These are phyloP conservation scores for Nyctibius grandis DNA, from an alignment of 2,797 vertebrate genomes.

Conservation along the genomic window DNA sequence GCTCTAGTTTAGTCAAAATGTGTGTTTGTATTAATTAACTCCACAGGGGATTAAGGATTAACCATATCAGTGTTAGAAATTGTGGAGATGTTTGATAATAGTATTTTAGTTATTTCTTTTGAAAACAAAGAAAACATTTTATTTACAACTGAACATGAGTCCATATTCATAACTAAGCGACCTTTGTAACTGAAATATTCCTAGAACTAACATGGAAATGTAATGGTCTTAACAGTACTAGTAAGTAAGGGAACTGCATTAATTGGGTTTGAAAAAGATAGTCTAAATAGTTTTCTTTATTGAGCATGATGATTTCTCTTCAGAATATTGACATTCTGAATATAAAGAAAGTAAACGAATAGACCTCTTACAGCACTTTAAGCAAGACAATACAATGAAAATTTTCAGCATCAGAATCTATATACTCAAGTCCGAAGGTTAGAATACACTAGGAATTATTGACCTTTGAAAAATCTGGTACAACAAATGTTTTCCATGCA, in stretches of 20 bases:
- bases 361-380: neutral
- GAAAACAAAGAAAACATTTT: neutral
- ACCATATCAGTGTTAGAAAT: neutral
- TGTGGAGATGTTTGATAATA: neutral
- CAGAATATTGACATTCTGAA: neutral
- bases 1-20: neutral
- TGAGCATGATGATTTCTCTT: neutral
- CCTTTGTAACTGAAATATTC: neutral
- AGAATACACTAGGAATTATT: neutral
- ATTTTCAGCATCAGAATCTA: neutral
- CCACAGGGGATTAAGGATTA: neutral
- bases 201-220: neutral
- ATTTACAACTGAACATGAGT: neutral
- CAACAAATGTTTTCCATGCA: conserved; percentile 18
- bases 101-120: neutral
- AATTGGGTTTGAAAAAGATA: neutral
- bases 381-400: neutral
- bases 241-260: neutral
- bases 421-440: neutral
- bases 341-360: neutral
- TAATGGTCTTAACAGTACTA: neutral
- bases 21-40: conserved; percentile 10
- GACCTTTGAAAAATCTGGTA: conserved; percentile 40
- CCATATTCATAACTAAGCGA: neutral
- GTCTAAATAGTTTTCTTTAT: neutral